phyloP scores from a whole-genome alignment of 2,797 vertebrate genomes.

The Oceanodroma leucorhoa region DNA sequence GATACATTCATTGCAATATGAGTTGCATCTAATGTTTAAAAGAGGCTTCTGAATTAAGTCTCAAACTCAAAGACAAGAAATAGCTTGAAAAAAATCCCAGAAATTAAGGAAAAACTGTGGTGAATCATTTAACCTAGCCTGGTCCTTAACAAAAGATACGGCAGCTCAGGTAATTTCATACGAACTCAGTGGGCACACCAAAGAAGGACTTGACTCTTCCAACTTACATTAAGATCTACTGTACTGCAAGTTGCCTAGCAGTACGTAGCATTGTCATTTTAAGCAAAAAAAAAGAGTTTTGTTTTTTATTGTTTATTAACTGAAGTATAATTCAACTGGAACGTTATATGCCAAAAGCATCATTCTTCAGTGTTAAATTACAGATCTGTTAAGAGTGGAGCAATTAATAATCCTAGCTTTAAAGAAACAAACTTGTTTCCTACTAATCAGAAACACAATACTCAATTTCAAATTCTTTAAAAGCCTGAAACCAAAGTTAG shows the following conservation, averaged over 20 bases:
- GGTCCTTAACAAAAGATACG: not conserved
- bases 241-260: not conserved
- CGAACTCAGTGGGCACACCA: not conserved
- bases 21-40: not conserved
- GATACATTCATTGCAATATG: not conserved
- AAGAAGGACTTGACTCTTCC: not conserved
- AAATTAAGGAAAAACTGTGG: not conserved
- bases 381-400: not conserved
- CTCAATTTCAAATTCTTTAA: not conserved
- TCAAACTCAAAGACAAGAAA: not conserved
- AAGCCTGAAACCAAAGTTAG: not conserved
- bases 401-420: not conserved
- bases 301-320: not conserved
- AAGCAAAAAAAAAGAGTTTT: not conserved
- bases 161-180: not conserved
- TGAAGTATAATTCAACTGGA: not conserved
- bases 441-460: not conserved
- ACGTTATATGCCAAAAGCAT: not conserved
- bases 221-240: not conserved
- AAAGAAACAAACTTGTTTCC: not conserved
- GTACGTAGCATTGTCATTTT: not conserved
- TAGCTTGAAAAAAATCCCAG: not conserved
- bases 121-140: not conserved
- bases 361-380: not conserved
- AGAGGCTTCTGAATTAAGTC: not conserved